Conservation (phyloP, 2,113 vertebrate genomes). For the Heterotilapia buettikoferi region DNA sequence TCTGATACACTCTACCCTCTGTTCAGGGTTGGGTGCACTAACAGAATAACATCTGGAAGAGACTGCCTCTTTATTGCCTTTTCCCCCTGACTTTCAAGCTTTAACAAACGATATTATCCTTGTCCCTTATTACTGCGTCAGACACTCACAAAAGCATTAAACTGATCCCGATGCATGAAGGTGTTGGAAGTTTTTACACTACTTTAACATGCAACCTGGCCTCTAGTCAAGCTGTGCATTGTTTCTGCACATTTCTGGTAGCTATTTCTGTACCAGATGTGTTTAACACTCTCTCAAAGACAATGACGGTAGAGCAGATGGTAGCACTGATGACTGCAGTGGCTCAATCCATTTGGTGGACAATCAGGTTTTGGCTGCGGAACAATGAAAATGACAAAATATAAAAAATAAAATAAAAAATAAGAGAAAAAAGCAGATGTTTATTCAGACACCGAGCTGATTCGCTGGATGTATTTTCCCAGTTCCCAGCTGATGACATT, state of each 20-base stretch:
- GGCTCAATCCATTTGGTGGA: neutral
- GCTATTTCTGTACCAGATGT: slow-evolving; percentile 10
- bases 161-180: neutral
- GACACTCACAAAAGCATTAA: neutral
- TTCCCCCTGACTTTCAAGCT: neutral
- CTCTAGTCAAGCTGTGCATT: slow-evolving; percentile 16
- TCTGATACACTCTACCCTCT: neutral
- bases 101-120: neutral
- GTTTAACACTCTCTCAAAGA: neutral
- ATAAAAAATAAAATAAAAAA: neutral
- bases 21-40: neutral
- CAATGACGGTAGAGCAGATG: neutral
- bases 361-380: neutral
- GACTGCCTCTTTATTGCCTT: neutral
- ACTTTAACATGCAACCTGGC: slow-evolving; percentile 15
- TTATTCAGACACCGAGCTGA: neutral
- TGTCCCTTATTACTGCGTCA: neutral
- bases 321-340: neutral
- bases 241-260: slow-evolving; percentile 31
- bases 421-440: neutral
- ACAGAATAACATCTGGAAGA: slow-evolving; percentile 8
- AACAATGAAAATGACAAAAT: neutral
- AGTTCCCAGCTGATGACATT: neutral
- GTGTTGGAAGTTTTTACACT: neutral
- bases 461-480: neutral